phyloP scores from a whole-genome alignment of 2,888 invertebrate genomes.

The Xylota sylvarum region DNA sequence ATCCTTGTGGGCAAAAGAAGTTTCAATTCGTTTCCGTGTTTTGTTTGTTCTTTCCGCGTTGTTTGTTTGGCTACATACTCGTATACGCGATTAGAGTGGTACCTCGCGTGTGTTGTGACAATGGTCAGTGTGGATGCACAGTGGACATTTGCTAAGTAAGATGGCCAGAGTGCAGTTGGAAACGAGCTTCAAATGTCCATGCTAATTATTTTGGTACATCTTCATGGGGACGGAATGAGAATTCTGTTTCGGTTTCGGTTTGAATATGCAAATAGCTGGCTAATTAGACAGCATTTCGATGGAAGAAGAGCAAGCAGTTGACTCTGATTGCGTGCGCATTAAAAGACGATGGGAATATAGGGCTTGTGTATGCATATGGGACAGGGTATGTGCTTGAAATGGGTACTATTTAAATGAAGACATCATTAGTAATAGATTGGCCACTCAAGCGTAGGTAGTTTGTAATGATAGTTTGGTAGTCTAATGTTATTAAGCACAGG shows the following conservation, averaged over 20 bases:
- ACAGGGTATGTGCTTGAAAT: not conserved
- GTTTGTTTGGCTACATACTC: conserved; percentile 20
- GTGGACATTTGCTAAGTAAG: conserved; percentile 17
- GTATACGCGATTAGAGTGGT: conserved; percentile 28
- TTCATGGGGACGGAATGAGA: conserved; percentile 9
- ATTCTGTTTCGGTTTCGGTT: conserved; percentile 15
- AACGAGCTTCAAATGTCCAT: conserved; percentile 46
- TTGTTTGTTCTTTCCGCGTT: conserved; percentile 14
- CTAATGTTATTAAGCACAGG: no score
- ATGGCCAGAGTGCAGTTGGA: conserved; percentile 47
- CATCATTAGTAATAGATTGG: conserved; percentile 33
- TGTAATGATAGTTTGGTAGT: no score
- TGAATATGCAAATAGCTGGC: conserved; percentile 63
- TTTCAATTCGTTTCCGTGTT: conserved; percentile 61
- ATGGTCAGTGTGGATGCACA: conserved; percentile 47
- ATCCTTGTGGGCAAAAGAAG: conserved; percentile 40
- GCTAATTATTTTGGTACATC: conserved; percentile 63
- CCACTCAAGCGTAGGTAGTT: not conserved
- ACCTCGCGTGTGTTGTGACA: conserved; percentile 41
- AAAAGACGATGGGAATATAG: not conserved
- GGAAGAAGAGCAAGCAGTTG: conserved; percentile 26
- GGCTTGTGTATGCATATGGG: not conserved
- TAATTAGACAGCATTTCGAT: conserved; percentile 61
- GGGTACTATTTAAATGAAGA: conserved; percentile 28
- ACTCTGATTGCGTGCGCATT: conserved; percentile 46